Evolutionary conservation across 37 sponge, comb jelly and placozoan species (phyloP).

Genomic region (Cliona cf. orientalis): DNA sequence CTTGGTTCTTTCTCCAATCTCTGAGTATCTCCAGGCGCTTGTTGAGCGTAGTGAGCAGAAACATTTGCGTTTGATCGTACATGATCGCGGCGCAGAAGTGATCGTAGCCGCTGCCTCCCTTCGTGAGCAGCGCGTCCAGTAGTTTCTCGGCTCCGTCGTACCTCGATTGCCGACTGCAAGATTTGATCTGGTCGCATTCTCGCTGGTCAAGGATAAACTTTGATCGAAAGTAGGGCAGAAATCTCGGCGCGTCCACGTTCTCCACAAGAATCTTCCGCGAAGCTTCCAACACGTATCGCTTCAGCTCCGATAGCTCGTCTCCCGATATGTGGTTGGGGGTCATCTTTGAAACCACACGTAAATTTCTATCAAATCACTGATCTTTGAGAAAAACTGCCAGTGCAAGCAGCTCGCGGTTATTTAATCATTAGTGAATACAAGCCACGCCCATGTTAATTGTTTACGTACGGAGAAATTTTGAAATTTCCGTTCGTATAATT

Average conservation of each 20-base stretch:
- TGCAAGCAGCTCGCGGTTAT: no score
- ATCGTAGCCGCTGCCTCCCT: conserved; percentile 60
- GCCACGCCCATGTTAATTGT: no score
- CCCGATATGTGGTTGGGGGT: conserved; percentile 12
- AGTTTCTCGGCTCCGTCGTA: conserved; percentile 48
- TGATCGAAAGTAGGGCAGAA: conserved; percentile 45
- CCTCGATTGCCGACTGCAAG: conserved; percentile 14
- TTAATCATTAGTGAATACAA: no score
- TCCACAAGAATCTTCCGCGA: conserved; percentile 41
- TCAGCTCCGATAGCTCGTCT: conserved; percentile 52
- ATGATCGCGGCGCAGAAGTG: conserved; percentile 54
- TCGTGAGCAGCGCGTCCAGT: conserved; percentile 54
- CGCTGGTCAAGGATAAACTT: conserved; percentile 34
- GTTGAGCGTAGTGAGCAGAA: conserved; percentile 54
- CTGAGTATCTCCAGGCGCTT: conserved; percentile 37
- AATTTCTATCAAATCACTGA: no score
- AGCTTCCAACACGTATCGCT: conserved; percentile 31
- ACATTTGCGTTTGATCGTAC: conserved; percentile 60
- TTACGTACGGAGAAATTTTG: no score
- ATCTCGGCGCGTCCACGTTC: conserved; percentile 50
- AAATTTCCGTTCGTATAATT: background rate
- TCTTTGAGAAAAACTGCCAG: no score
- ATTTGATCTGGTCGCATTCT: conserved; percentile 68
- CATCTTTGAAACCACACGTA: no score
- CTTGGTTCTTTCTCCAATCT: conserved; percentile 1